Percentiles rank a stretch among this genome's conserved stretches.
Evolutionary conservation across 2,113 vertebrate genomes (phyloP).

Genomic region (western clawed frog (Xenopus tropicalis)): UCB_Xtro_10.0 CM004447.2:104241501-104242000

Average conservation of each 20-base stretch:
- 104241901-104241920: conserved; percentile 27
- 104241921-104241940: conserved; percentile 82
- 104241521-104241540: neutral
- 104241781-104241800: neutral
- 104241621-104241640: no score
- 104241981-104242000: conserved; percentile 59
- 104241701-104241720: no score
- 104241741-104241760: neutral
- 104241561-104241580: no score
- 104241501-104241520: neutral
- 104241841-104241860: neutral
- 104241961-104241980: conserved; percentile 65
- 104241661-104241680: no score
- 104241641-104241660: no score
- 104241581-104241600: no score
- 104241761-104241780: neutral
- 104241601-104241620: no score
- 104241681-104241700: no score
- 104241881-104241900: neutral
- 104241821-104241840: no score
- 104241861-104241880: neutral
- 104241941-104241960: conserved; percentile 59
- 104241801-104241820: neutral
- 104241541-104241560: neutral
- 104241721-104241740: neutral